These are phyloP conservation scores for Gambusia holbrooki DNA, from an alignment of 2,113 vertebrate genomes.

Conservation along the genomic window DNA sequence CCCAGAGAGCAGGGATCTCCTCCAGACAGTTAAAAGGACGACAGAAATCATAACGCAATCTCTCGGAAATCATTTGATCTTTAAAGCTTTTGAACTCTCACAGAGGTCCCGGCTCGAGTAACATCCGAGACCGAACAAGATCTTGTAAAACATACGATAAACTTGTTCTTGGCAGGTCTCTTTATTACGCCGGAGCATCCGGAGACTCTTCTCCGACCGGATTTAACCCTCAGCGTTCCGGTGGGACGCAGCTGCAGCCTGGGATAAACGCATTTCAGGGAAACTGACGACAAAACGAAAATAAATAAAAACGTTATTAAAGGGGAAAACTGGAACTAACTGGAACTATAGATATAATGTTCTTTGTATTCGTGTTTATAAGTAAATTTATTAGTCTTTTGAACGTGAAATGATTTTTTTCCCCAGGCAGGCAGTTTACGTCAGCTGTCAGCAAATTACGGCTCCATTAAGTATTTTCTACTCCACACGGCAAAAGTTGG, in stretches of 20 bases:
- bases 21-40: conserved; percentile 41
- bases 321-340: too few relatives aligned
- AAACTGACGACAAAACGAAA: too few relatives aligned
- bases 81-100: conserved; percentile 54
- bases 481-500: too few relatives aligned
- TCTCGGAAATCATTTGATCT: conserved; percentile 50
- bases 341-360: too few relatives aligned
- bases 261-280: conserved; percentile 32
- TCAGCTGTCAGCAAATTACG: too few relatives aligned
- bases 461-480: too few relatives aligned
- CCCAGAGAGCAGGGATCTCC: conserved; percentile 33
- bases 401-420: not conserved
- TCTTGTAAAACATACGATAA: conserved; percentile 45
- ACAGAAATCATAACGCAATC: conserved; percentile 43
- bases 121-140: conserved; percentile 56
- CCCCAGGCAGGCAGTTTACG: too few relatives aligned
- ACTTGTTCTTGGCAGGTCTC: conserved; percentile 57
- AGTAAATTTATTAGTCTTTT: not conserved
- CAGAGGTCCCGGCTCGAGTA: conserved; percentile 57
- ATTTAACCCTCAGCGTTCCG: conserved; percentile 56
- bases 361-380: too few relatives aligned
- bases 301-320: too few relatives aligned
- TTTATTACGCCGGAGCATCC: conserved; percentile 60
- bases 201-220: conserved; percentile 44
- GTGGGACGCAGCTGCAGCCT: conserved; percentile 78